Percentiles rank a stretch among this genome's conserved stretches.
Evolutionary conservation across 2,797 vertebrate species (phyloP).

Genomic region (Melanotaenia nigrans): DNA sequence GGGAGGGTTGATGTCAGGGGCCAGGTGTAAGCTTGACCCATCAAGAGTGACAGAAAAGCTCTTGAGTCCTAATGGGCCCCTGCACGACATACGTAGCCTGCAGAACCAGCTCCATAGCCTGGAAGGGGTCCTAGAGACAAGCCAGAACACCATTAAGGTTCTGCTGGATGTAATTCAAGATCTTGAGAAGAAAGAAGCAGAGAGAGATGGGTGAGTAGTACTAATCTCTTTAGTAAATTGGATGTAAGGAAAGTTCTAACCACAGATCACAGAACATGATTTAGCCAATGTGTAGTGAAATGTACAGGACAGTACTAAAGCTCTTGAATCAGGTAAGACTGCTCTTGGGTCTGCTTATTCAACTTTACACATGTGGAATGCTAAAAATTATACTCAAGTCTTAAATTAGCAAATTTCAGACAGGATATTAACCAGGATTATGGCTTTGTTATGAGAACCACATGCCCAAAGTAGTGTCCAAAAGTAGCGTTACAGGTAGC

Average conservation of each 20-base stretch:
- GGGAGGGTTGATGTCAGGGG: conserved; percentile 85
- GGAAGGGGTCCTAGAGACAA: conserved; percentile 90
- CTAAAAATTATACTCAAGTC: neutral
- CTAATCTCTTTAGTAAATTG: neutral
- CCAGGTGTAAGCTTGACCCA: conserved; percentile 81
- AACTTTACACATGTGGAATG: neutral
- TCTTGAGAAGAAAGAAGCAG: conserved; percentile 91
- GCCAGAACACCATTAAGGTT: conserved; percentile 91
- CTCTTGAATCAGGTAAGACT: neutral
- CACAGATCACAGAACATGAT: conserved; percentile 4
- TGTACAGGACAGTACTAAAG: neutral
- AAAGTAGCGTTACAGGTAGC: conserved; percentile 24
- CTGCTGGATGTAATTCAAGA: conserved; percentile 92
- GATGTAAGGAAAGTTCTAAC: conserved; percentile 13
- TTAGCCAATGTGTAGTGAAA: neutral
- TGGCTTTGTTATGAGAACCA: conserved; percentile 24
- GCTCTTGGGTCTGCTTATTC: neutral
- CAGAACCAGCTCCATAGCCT: conserved; percentile 88
- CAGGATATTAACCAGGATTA: neutral
- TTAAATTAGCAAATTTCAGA: conserved; percentile 8
- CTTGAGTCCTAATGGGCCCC: conserved; percentile 73
- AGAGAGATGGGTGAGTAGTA: conserved; percentile 87
- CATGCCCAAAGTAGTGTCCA: conserved; percentile 24
- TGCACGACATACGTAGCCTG: conserved; percentile 83
- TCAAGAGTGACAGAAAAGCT: conserved; percentile 75